Conservation (phyloP, 2,113 vertebrate genomes). For the Hylia prasina region DNA sequence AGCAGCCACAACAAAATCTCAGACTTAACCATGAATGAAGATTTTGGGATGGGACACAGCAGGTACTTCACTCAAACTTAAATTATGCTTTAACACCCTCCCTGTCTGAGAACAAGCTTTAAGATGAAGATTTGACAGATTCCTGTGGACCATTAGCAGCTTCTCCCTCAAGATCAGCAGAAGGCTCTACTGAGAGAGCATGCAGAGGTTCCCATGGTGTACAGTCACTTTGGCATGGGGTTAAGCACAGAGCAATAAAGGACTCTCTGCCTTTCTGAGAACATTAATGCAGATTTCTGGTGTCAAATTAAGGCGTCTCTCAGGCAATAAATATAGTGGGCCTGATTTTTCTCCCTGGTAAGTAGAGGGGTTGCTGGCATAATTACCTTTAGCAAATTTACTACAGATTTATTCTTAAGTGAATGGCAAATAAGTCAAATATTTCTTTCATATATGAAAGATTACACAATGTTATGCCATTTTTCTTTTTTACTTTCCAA, state of each 20-base stretch:
- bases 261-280: not conserved
- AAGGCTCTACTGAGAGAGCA: rapidly evolving
- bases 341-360: not conserved
- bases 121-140: not conserved
- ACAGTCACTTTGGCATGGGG: not conserved
- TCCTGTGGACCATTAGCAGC: not conserved
- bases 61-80: not conserved
- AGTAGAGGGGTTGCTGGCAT: not conserved
- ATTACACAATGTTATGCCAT: not conserved
- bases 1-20: not conserved
- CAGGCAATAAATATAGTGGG: not conserved
- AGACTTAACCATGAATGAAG: not conserved
- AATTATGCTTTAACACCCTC: not conserved
- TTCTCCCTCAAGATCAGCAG: not conserved
- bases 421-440: not conserved
- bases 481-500: slow-evolving; percentile 30
- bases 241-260: not conserved
- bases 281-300: not conserved
- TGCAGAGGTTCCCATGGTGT: not conserved
- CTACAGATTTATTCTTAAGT: not conserved
- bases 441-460: slow-evolving; percentile 1
- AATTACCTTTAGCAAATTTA: slow-evolving; percentile 1
- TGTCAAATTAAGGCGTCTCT: not conserved
- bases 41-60: not conserved
- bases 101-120: not conserved